These are phyloP conservation scores for Pseudomyrmex gracilis DNA, from an alignment of 1,140 invertebrate genomes.

Conservation along the genomic window DNA sequence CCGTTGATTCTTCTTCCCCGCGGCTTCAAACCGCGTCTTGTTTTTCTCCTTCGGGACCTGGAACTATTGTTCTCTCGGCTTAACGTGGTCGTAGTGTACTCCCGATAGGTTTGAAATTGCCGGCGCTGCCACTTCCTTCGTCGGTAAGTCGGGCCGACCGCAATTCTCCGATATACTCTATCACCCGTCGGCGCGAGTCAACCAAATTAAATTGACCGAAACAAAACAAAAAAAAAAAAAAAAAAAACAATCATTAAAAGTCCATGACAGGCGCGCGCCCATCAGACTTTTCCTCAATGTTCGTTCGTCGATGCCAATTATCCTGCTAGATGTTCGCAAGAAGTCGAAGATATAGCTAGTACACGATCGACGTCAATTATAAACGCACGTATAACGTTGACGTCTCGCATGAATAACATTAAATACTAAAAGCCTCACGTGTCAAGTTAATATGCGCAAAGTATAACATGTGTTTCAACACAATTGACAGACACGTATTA, in stretches of 20 bases:
- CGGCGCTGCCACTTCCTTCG: background rate
- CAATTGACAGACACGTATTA: background rate
- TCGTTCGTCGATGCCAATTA: background rate
- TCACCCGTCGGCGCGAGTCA: background rate
- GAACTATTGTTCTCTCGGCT: constrained; percentile 50
- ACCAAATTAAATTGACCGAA: constrained; percentile 5
- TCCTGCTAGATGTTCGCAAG: background rate
- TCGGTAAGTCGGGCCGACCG: constrained; percentile 22
- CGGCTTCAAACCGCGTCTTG: constrained; percentile 16
- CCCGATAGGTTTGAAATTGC: constrained; percentile 47
- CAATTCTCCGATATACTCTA: background rate
- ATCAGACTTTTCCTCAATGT: too few species aligned
- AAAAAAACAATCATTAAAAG: background rate
- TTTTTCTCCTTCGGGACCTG: constrained; percentile 46
- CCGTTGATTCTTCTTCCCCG: background rate
- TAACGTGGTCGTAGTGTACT: constrained; percentile 32
- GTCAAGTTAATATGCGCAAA: constrained; percentile 42
- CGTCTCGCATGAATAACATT: background rate
- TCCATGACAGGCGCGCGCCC: background rate
- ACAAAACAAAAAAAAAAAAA: too few species aligned
- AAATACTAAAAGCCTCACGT: constrained; percentile 18
- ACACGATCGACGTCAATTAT: constrained; percentile 5
- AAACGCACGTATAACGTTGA: constrained; percentile 4
- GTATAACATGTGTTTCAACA: background rate
- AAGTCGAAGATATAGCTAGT: background rate